Conservation (phyloP, 37 sponge, comb jelly and placozoan genomes). For the Diacarnus erythraeanus region DNA sequence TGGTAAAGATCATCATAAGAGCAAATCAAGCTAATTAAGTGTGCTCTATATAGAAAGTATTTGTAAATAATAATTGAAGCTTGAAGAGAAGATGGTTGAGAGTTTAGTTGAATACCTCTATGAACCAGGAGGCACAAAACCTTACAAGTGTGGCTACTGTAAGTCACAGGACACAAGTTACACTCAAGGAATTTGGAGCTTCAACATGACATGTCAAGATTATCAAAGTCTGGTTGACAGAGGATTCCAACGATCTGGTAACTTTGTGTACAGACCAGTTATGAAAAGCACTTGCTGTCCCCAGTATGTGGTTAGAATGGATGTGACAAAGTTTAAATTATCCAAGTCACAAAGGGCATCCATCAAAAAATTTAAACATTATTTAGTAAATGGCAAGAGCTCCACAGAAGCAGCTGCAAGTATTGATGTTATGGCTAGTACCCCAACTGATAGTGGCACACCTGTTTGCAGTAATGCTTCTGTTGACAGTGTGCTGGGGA, state of each 20-base stretch:
- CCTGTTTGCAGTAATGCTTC: too few relatives aligned
- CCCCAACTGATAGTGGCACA: background rate
- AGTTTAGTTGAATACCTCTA: slow-evolving; percentile 54
- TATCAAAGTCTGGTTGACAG: slow-evolving; percentile 69
- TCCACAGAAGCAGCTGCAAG: background rate
- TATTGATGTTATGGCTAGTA: background rate
- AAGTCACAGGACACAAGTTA: slow-evolving; percentile 34
- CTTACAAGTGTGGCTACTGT: slow-evolving; percentile 73
- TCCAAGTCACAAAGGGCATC: slow-evolving; percentile 57
- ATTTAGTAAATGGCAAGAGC: slow-evolving; percentile 33
- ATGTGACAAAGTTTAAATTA: slow-evolving; percentile 43
- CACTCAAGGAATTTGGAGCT: slow-evolving; percentile 43
- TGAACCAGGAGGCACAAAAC: slow-evolving; percentile 41
- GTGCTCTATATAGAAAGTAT: too few relatives aligned
- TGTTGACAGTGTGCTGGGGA: too few relatives aligned
- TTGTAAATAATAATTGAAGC: too few relatives aligned
- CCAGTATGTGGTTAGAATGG: slow-evolving; percentile 62
- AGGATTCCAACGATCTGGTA: slow-evolving; percentile 76
- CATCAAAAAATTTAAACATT: slow-evolving; percentile 51
- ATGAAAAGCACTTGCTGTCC: slow-evolving; percentile 70
- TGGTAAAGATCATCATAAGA: too few relatives aligned
- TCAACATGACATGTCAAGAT: slow-evolving; percentile 43
- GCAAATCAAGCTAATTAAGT: too few relatives aligned
- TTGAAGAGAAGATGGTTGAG: background rate
- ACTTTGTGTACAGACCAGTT: slow-evolving; percentile 61